These are phyloP conservation scores for Tromatobia lineatoria DNA, from an alignment of 2,888 invertebrate species.

Conservation along the genomic window DNA sequence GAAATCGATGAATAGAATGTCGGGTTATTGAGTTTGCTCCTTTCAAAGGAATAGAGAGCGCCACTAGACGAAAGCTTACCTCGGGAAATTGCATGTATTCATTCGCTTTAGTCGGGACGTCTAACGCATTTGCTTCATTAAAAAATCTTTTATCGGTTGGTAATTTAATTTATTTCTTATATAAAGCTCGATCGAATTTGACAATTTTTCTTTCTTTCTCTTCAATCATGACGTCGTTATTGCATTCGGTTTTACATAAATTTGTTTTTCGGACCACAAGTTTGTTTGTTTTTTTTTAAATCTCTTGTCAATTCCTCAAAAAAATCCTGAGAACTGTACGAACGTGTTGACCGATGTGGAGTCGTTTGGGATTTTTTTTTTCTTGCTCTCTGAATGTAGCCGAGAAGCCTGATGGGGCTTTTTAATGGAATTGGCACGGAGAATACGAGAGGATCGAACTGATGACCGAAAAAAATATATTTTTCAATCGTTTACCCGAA, in stretches of 20 bases:
- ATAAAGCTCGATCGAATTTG: conserved; percentile 58
- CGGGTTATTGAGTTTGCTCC: conserved; percentile 25
- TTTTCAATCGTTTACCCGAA: conserved; percentile 35
- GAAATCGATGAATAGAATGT: conserved; percentile 48
- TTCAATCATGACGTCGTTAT: conserved; percentile 19
- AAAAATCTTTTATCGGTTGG: conserved; percentile 52
- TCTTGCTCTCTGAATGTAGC: neutral
- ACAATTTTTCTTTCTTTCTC: conserved; percentile 43
- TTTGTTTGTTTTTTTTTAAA: neutral
- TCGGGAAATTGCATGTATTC: conserved; percentile 64
- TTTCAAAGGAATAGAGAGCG: conserved; percentile 43
- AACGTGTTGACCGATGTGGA: conserved; percentile 24
- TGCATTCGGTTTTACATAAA: conserved; percentile 14
- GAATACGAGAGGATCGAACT: conserved; percentile 1
- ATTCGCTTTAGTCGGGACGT: conserved; percentile 63
- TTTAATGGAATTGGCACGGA: conserved; percentile 30
- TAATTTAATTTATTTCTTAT: conserved; percentile 60
- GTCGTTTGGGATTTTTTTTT: conserved; percentile 12
- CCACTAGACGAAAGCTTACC: conserved; percentile 70
- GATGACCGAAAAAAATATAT: conserved; percentile 27
- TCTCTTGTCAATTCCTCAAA: conserved; percentile 39
- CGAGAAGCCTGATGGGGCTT: conserved; percentile 18
- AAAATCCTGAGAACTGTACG: conserved; percentile 8
- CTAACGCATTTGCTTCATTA: conserved; percentile 59
- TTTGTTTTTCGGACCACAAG: conserved; percentile 29